These are phyloP conservation scores for Plebejus argus DNA, from an alignment of 2,888 invertebrate species.

Conservation along the genomic window DNA sequence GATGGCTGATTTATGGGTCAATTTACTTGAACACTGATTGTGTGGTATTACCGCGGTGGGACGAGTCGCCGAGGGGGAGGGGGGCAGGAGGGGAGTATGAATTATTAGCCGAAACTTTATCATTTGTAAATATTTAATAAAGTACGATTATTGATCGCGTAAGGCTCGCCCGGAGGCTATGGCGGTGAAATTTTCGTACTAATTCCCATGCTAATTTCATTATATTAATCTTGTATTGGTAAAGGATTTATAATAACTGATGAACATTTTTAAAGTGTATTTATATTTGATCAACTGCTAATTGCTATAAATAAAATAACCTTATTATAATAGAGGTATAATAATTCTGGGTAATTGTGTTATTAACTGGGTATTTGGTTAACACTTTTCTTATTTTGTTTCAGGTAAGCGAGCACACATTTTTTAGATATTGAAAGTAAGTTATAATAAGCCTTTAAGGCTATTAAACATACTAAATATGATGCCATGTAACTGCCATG, in stretches of 20 bases:
- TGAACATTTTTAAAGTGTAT: no score
- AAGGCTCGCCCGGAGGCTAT: neutral
- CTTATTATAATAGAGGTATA: neutral
- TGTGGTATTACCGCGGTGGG: constrained; percentile 50
- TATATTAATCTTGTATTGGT: constrained; percentile 11
- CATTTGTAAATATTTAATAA: constrained; percentile 30
- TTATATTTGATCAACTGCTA: neutral
- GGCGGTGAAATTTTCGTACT: neutral
- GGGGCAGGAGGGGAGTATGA: neutral
- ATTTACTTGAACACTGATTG: constrained; percentile 63
- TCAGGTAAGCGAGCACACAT: neutral
- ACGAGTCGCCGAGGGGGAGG: neutral
- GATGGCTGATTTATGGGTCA: constrained; percentile 62
- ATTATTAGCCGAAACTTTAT: constrained; percentile 28
- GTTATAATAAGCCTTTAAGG: neutral
- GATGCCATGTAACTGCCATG: no score
- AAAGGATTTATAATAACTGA: neutral
- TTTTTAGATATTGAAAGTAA: neutral
- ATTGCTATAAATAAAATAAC: neutral
- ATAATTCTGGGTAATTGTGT: neutral
- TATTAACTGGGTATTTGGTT: constrained; percentile 13
- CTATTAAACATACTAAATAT: no score
- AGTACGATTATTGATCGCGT: constrained; percentile 6
- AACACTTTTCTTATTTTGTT: constrained; percentile 16
- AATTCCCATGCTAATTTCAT: constrained; percentile 2